Base-by-base conservation (phyloP, 1,140 invertebrate genomes). In the Brachionus paranguensis region DNA sequence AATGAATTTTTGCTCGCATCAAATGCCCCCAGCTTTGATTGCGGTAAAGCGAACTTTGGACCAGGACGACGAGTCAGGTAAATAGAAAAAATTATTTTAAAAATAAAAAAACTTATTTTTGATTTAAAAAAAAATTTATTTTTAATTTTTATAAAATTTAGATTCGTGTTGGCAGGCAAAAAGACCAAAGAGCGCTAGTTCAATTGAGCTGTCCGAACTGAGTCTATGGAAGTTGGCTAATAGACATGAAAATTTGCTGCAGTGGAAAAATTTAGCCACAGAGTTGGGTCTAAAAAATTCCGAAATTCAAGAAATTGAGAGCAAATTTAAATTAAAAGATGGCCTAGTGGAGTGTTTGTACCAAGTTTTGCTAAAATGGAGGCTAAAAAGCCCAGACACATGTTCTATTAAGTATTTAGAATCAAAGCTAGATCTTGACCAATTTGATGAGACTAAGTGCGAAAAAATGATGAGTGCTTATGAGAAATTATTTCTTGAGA, bases 281-380 rank as follows among this genome's bases (percentile, higher is more conserved):
- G 7, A 64, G 14, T 29, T 81, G 7, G 78, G 78, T 20, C 53
- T 81, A 1, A 68, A 60, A 10, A 45, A 64, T 1, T 43, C n/a
- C 14, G 78, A 81, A 68, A 43, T 81, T 24, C 53, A 81, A 41
- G 33, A 64, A 60, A 81, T 81, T 64, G 78, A 81, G 17, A 33
- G 17, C 20, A 68, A 81, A 43, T 81, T 43, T 47, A 43, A 43
- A 81, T 5, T 12, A 12, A 81, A 43, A 64, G 53, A 81, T 64
- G 78, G 78, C 11, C n/a, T 81, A 41, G 43, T 64, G 10, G 78
- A 81, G 33, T 81, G 78, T 68, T 64, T 81, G 27, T 81, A 81
- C 33, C 78, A 81, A 60, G 37, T 45, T 60, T 29, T 81, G 12
- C 12, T 81, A 55, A 60, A 55, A 10, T 79, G 78, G 78, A 72